Percentiles rank a stretch among this genome's conserved stretches.
These are phyloP conservation scores for Propithecus deckenii DNA, from an alignment of 2,797 vertebrate species.

Conservation along the genomic window DNA sequence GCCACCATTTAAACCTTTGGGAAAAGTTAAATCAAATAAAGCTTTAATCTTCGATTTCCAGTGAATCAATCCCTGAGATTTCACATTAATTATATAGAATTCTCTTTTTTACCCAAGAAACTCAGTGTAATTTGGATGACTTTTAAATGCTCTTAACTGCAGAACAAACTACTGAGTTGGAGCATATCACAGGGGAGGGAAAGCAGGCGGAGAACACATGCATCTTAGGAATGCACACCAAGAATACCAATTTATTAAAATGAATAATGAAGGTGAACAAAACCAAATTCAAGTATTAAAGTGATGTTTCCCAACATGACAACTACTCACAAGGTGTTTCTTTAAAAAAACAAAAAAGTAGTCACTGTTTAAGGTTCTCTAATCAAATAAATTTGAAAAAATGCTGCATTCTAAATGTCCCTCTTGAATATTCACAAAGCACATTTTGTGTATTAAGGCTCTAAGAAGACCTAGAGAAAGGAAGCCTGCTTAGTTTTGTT, in stretches of 20 bases:
- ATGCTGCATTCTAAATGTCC: not conserved
- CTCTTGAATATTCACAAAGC: slow-evolving; percentile 2
- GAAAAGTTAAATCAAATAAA: not conserved
- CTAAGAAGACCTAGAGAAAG: not conserved
- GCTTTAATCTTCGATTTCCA: not conserved
- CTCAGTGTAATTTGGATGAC: not conserved
- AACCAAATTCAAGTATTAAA: slow-evolving; percentile 1
- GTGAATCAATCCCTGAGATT: not conserved
- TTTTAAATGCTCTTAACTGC: not conserved
- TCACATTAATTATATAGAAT: not conserved
- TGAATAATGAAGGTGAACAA: not conserved
- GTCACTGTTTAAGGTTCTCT: not conserved
- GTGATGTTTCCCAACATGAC: not conserved
- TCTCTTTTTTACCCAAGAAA: not conserved
- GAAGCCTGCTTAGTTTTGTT: not conserved
- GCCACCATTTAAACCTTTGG: not conserved
- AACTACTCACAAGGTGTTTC: not conserved
- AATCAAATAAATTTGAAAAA: slow-evolving; percentile 24
- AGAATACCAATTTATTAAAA: not conserved
- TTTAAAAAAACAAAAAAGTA: not conserved
- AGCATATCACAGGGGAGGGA: not conserved
- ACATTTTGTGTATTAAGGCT: not conserved
- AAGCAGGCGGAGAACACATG: not conserved
- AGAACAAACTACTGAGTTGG: not conserved
- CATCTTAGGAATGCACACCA: not conserved